Conservation (phyloP, 2,797 vertebrate genomes). For the Danio choprae region DNA sequence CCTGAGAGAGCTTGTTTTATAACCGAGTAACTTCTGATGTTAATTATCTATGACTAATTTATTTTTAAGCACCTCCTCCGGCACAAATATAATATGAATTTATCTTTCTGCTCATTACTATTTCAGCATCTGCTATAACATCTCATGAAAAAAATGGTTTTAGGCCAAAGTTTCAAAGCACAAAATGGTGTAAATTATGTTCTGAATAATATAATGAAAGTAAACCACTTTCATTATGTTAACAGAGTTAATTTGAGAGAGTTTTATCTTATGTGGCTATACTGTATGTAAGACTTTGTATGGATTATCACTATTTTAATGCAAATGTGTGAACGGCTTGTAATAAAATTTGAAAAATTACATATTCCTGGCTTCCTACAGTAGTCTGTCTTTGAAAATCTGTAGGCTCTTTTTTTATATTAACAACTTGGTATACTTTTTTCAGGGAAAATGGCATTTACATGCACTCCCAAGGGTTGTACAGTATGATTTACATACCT, state of each 20-base stretch:
- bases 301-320: no score
- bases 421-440: no score
- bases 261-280: not conserved
- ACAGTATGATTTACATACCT: no score
- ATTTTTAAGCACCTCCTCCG: constrained; percentile 5
- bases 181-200: not conserved
- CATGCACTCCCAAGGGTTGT: no score
- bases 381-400: no score
- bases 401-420: no score
- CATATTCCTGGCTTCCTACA: no score
- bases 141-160: constrained; percentile 3
- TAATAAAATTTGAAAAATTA: no score
- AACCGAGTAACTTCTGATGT: constrained; percentile 29
- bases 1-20: constrained; percentile 23
- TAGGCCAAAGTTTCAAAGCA: not conserved
- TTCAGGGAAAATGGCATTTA: no score
- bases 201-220: not conserved
- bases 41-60: constrained; percentile 34
- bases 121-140: constrained; percentile 8
- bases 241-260: not conserved
- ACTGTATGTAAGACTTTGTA: no score
- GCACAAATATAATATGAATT: constrained; percentile 20
- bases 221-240: not conserved
- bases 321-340: no score
- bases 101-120: constrained; percentile 13